phyloP scores from a whole-genome alignment of 2,797 vertebrate genomes.

The Percopsis omiscomaycus region DNA sequence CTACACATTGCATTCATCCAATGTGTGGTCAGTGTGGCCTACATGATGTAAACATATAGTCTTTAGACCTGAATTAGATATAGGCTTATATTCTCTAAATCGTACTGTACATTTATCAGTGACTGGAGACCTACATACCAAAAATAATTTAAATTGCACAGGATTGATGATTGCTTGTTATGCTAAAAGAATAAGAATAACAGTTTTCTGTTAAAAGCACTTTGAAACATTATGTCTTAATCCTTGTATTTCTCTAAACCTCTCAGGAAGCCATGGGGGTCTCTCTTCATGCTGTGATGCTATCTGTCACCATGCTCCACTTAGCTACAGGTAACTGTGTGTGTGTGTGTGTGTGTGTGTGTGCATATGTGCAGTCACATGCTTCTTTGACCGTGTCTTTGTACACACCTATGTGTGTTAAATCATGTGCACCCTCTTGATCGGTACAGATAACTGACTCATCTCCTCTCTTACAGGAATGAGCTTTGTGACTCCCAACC shows the following conservation, averaged over 20 bases:
- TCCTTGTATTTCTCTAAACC: constrained; percentile 38
- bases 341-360: constrained; percentile 19
- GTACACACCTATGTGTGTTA: not conserved
- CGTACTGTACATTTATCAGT: too few species aligned
- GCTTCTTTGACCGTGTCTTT: not conserved
- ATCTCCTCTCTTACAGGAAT: constrained; percentile 60
- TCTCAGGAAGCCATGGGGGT: constrained; percentile 73
- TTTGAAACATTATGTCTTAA: constrained; percentile 17
- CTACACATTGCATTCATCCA: constrained; percentile 16
- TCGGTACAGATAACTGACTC: too few species aligned
- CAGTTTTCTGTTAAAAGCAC: constrained; percentile 14
- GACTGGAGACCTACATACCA: too few species aligned
- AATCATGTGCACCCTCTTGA: not conserved
- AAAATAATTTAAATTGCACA: too few species aligned
- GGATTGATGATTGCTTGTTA: not conserved
- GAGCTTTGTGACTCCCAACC: constrained; percentile 70
- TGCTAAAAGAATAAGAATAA: not conserved
- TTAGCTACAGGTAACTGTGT: constrained; percentile 72
- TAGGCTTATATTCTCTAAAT: too few species aligned
- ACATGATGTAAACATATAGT: constrained; percentile 58
- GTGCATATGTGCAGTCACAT: not conserved
- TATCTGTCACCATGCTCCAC: constrained; percentile 73
- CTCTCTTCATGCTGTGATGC: constrained; percentile 66
- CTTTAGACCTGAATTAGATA: constrained; percentile 18
- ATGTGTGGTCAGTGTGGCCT: constrained; percentile 43